These are phyloP conservation scores for Xylota segnis DNA, from an alignment of 2,888 invertebrate species.

Conservation along the genomic window DNA sequence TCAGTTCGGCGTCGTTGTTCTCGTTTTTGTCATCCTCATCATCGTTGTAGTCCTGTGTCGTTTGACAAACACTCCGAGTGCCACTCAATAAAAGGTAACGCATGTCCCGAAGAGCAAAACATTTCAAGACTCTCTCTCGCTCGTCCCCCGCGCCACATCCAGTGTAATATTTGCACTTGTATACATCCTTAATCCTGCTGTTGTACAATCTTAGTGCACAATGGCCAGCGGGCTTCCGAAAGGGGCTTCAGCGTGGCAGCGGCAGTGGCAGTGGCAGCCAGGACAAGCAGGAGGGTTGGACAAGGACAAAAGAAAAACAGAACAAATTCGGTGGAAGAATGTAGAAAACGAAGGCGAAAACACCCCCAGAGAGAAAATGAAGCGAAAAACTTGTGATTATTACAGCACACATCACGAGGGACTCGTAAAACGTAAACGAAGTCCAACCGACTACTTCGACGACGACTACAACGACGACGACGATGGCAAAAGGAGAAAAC, in stretches of 20 bases:
- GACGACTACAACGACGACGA: slow-evolving; percentile 29
- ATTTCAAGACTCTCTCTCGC: slow-evolving; percentile 56
- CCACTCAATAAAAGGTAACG: slow-evolving; percentile 74
- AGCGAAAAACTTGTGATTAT: slow-evolving; percentile 76
- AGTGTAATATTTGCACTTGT: slow-evolving; percentile 71
- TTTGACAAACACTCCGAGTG: slow-evolving; percentile 68
- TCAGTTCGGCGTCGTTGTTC: slow-evolving; percentile 1
- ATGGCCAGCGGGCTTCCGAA: slow-evolving; percentile 65
- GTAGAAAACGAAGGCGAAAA: slow-evolving; percentile 33
- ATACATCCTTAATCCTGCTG: slow-evolving; percentile 73
- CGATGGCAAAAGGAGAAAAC: slow-evolving; percentile 51
- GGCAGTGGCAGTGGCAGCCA: background rate
- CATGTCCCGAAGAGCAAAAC: slow-evolving; percentile 63
- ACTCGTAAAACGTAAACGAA: slow-evolving; percentile 77
- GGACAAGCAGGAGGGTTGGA: slow-evolving; percentile 9
- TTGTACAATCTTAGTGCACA: slow-evolving; percentile 69
- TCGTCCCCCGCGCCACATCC: slow-evolving; percentile 12
- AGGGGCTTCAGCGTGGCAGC: background rate
- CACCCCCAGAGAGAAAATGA: slow-evolving; percentile 64
- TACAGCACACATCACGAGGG: slow-evolving; percentile 74
- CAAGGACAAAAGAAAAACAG: slow-evolving; percentile 55
- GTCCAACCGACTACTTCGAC: slow-evolving; percentile 55
- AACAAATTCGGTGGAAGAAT: slow-evolving; percentile 43
- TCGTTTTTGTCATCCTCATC: slow-evolving; percentile 40
- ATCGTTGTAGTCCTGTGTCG: slow-evolving; percentile 49